A percentile compares a stretch with the other conserved stretches of the same genome.
Conservation (phyloP, 2,888 invertebrate genomes). For the Candidula unifasciata region DNA sequence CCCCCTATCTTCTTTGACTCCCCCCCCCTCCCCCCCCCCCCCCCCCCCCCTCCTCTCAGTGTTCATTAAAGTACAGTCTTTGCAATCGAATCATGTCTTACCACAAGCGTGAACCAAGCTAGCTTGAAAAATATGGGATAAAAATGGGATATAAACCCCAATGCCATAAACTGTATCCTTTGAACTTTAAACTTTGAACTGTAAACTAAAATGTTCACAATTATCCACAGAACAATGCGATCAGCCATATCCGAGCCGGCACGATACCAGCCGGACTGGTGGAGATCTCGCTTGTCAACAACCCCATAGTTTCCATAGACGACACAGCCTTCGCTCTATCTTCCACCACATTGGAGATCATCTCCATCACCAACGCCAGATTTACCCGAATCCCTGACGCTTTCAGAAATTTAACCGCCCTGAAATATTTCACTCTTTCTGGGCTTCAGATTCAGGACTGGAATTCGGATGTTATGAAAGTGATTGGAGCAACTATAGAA, state of each 20-base stretch:
- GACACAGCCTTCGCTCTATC: neutral
- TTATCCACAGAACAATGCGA: neutral
- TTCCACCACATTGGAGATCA: neutral
- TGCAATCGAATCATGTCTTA: no score
- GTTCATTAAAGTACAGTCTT: no score
- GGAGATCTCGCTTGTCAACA: neutral
- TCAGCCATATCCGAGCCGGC: neutral
- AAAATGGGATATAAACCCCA: no score
- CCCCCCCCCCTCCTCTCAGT: no score
- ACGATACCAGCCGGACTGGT: neutral
- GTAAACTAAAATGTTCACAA: no score
- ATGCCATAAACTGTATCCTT: no score
- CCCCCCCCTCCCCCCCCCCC: no score
- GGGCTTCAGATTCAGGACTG: neutral
- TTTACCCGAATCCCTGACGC: constrained; percentile 19
- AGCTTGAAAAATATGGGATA: no score
- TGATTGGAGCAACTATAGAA: neutral
- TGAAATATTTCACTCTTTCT: neutral
- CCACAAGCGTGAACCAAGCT: no score
- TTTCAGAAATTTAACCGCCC: neutral
- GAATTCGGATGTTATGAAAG: neutral
- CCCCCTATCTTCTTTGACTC: no score
- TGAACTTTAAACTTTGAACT: no score
- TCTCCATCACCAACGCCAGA: neutral
- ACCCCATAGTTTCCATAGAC: neutral